A percentile compares a stretch with the other conserved stretches of the same genome.
Evolutionary conservation across 2,888 invertebrate species (phyloP).

Genomic region (Crepidodera aurea): DNA sequence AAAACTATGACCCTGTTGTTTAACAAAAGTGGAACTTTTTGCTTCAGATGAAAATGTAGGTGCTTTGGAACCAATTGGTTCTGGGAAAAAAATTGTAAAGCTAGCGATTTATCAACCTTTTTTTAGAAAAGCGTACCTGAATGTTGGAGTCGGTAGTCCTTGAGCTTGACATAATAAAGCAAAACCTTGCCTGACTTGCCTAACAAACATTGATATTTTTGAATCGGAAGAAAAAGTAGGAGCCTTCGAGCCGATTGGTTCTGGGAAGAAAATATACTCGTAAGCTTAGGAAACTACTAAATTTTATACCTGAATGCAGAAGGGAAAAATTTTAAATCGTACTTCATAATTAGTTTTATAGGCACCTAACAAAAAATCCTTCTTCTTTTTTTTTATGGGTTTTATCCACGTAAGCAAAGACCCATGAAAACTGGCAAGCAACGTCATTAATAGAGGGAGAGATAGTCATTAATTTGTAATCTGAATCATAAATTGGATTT

Average conservation of each 20-base stretch:
- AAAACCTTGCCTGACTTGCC: conserved; percentile 60
- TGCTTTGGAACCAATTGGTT: conserved; percentile 66
- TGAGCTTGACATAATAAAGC: conserved; percentile 70
- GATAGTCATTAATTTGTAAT: too few species aligned
- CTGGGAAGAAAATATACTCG: conserved; percentile 54
- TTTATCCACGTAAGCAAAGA: too few species aligned
- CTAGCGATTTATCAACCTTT: too few species aligned
- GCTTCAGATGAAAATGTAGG: conserved; percentile 62
- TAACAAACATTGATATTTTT: conserved; percentile 63
- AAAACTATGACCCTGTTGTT: conserved; percentile 57
- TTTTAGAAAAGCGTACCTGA: conserved; percentile 65
- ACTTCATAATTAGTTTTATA: too few species aligned
- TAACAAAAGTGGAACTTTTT: conserved; percentile 63
- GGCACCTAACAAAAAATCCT: too few species aligned
- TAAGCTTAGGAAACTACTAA: too few species aligned
- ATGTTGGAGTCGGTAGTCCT: conserved; percentile 73
- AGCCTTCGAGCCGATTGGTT: conserved; percentile 65
- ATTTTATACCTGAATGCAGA: conserved; percentile 24
- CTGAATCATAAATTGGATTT: too few species aligned
- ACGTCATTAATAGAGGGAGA: too few species aligned
- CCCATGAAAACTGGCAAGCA: too few species aligned
- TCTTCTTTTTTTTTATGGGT: too few species aligned
- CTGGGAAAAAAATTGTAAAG: conserved; percentile 56
- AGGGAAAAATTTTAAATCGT: too few species aligned
- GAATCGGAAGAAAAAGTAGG: conserved; percentile 61